A percentile compares a stretch with the other conserved stretches of the same genome.
These are phyloP conservation scores for Drosophila eugracilis DNA, from an alignment of 1,140 invertebrate species.

Conservation along the genomic window DNA sequence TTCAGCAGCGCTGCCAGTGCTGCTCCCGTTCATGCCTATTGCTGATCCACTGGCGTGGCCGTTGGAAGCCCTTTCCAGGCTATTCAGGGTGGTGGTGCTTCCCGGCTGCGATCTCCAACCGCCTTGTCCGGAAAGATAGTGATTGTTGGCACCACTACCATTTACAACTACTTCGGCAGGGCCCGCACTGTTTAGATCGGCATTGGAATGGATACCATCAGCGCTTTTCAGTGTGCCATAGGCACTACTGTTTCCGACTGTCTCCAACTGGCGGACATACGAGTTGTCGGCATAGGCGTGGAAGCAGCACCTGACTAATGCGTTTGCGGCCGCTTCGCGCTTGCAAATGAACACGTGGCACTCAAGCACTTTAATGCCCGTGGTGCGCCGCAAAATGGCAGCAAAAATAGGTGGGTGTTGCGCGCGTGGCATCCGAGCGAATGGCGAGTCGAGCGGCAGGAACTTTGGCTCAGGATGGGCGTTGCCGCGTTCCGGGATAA, in stretches of 20 bases:
- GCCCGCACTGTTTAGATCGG: conserved; percentile 69
- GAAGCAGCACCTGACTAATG: conserved; percentile 96
- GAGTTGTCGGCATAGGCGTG: conserved; percentile 97
- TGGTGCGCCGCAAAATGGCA: conserved; percentile 96
- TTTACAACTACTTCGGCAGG: conserved; percentile 53
- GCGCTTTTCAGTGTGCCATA: conserved; percentile 85
- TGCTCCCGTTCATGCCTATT: conserved; percentile 70
- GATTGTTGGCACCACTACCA: conserved; percentile 50
- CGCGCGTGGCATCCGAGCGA: conserved; percentile 94
- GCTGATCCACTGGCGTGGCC: conserved; percentile 72
- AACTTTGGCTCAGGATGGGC: conserved; percentile 90
- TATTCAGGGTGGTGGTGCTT: conserved; percentile 87
- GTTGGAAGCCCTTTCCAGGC: conserved; percentile 83
- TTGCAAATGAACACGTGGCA: conserved; percentile 99
- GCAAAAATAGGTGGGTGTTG: conserved; percentile 98
- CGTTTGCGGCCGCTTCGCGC: conserved; percentile 96
- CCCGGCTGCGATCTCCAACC: conserved; percentile 85
- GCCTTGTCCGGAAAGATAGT: conserved; percentile 84
- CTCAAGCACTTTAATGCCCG: conserved; percentile 99
- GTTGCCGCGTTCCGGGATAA: conserved; percentile 87
- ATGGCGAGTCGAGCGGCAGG: conserved; percentile 97
- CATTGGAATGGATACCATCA: conserved; percentile 85
- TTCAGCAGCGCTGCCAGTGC: conserved; percentile 74
- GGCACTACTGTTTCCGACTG: conserved; percentile 78
- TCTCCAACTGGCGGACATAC: conserved; percentile 93